Percentiles rank a stretch among this genome's conserved stretches.
These are phyloP conservation scores for Haemorhous mexicanus DNA, from an alignment of 2,113 vertebrate species.

Conservation along the genomic window DNA sequence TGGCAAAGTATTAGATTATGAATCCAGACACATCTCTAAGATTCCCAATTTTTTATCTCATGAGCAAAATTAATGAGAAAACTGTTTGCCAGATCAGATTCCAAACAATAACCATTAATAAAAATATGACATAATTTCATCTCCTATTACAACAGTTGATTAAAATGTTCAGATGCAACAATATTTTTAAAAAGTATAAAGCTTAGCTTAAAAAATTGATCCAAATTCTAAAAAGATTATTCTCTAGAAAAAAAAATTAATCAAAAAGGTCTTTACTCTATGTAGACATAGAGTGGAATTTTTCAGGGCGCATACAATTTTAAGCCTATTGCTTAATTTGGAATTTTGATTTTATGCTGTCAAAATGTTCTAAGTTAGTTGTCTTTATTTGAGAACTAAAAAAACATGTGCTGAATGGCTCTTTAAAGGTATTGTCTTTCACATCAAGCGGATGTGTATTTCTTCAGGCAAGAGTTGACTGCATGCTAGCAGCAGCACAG, in stretches of 20 bases:
- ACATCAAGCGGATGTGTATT: neutral
- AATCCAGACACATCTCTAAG: neutral
- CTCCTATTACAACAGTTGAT: neutral
- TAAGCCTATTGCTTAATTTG: neutral
- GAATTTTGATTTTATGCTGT: neutral
- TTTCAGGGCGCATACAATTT: neutral
- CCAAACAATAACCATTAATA: neutral
- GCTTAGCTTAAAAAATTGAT: neutral
- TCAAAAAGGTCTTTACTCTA: neutral
- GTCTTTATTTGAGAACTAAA: neutral
- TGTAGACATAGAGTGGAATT: neutral
- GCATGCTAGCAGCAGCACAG: neutral
- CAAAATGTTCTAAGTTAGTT: neutral
- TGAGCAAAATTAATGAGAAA: neutral
- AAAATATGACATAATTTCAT: neutral
- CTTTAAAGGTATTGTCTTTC: neutral
- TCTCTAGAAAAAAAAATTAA: neutral
- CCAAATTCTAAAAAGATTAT: neutral
- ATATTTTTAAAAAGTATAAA: neutral
- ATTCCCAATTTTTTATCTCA: neutral
- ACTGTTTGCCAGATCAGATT: neutral
- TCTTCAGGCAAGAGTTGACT: neutral
- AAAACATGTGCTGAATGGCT: neutral
- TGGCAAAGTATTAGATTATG: neutral
- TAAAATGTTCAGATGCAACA: neutral